Evolutionary conservation across 2,113 vertebrate species (phyloP), one percentile per base, ranked within the genome.

Genomic region (Ochotona curzoniae): DNA sequence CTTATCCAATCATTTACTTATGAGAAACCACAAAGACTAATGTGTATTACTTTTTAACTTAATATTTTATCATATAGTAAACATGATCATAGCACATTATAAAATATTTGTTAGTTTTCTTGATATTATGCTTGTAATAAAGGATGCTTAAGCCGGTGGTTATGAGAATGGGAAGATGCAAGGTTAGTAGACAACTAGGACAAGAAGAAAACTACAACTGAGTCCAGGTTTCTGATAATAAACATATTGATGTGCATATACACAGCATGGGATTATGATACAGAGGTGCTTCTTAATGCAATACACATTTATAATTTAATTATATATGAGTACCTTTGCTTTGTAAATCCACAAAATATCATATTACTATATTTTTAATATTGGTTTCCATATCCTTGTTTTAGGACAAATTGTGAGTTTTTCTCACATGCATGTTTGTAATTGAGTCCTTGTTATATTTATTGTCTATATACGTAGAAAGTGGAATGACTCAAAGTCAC

Each of bases 171-270:
- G 7, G 86, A 87, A 84, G n/a, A 91, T 90, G 1, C 23, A 90
- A 71, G 87, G 28, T 87, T 89, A 76, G 8, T 63, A 87, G 30
- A 35, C 25, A 80, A 67, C 6, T 47, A 78, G 5, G 54, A 89
- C 74, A 88, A 88, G 67, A 94, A 61, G 4, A 38, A 87, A 92
- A 67, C 83, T 57, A 61, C 44, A 83, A 60, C 14, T 80, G 47
- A 93, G 35, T 26, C 35, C 3, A 75, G 21, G 51, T 83, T 47
- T 71, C 70, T 83, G 60, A 83, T 88, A 26, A n/a, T 17, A 44
- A 7, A 6, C 35, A 60, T 66, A 82, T 7, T 78, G 47, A 38
- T 12, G 21, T 54, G 4, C 25, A 89, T 61, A 54, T 5, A 54
- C 38, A 49, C 0, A 44, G 35, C 60, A 18, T 38, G 89, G 32